Base-by-base conservation (phyloP, 2,113 vertebrate species). In the Panthera tigris region DNA sequence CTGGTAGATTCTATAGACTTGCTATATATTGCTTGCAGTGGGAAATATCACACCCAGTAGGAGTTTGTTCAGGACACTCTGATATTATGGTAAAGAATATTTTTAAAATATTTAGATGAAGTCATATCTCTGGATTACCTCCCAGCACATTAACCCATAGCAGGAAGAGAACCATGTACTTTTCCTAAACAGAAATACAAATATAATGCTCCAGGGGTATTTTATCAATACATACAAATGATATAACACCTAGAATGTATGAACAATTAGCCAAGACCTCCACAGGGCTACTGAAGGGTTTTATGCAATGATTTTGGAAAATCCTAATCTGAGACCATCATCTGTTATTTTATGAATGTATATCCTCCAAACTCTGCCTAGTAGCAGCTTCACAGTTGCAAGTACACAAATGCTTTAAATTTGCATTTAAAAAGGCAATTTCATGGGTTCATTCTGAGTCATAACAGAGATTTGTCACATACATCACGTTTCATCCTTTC, bases 391-490 rank as follows among this genome's bases (percentile, higher is more conserved):
- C 10, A 27, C 16, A 94, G 27, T 78, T 57, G 14, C 25, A 97
- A 94, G 96, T 52, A 82, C 7, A 3, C 27, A 71, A 41, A 65
- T 86, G 36, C 57, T 94, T 91, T 83, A 90, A 94, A 66, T 93
- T 81, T 95, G 33, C 63, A 96, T 97, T 93, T 68, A 86, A 97
- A 91, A 93, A 16, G 80, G 61, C 9, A 88, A 80, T 96, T 74
- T 73, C 39, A 48, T 65, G 48, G 41, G 57, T 41, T 91, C 66
- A 88, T 71, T 89, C 68, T 80, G 76, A 97, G 33, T 94, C 86
- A 89, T 21, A 82, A 95, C 48, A 91, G 41, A 92, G 27, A 68
- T 78, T 95, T 86, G 29, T 82, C 93, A 89, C 23, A 39, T 71
- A 66, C 55, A 91, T 73, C 52, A 88, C 80, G 4, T 52, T 83